phyloP scores from a whole-genome alignment of 2,888 invertebrate species.

The Sceliomorpha sp. region DNA sequence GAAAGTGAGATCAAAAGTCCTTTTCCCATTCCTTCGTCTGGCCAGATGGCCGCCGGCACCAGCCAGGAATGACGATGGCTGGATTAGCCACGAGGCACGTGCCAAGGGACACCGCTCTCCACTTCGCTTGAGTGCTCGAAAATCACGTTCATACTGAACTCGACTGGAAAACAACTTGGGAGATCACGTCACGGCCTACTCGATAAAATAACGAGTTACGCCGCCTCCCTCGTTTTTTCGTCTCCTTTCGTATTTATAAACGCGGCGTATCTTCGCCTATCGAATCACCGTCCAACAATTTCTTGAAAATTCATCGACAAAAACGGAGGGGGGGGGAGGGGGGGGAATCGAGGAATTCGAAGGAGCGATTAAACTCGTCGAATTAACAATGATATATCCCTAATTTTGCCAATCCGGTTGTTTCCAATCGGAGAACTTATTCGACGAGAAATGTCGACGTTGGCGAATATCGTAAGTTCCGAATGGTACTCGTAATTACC shows the following conservation, averaged over 20 bases:
- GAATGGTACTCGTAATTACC: too few relatives aligned
- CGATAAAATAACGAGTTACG: slow-evolving; percentile 23
- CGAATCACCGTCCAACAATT: too few relatives aligned
- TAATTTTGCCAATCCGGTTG: too few relatives aligned
- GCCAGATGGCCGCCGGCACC: slow-evolving; percentile 31
- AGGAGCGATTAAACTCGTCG: too few relatives aligned
- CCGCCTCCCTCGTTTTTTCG: background rate
- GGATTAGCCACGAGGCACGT: slow-evolving; percentile 70
- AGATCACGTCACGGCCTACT: slow-evolving; percentile 33
- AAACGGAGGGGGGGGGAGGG: too few relatives aligned
- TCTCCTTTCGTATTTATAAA: background rate
- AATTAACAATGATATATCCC: too few relatives aligned
- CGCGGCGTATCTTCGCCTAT: too few relatives aligned
- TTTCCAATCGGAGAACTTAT: too few relatives aligned
- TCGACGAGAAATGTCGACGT: too few relatives aligned
- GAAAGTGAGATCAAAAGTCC: slow-evolving; percentile 39
- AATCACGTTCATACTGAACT: slow-evolving; percentile 70
- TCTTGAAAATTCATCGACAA: too few relatives aligned
- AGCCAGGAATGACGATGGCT: slow-evolving; percentile 63
- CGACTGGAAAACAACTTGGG: slow-evolving; percentile 64
- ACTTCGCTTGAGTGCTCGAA: slow-evolving; percentile 74
- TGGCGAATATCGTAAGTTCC: too few relatives aligned
- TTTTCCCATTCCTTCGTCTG: slow-evolving; percentile 31
- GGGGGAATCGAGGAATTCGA: too few relatives aligned
- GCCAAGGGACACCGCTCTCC: slow-evolving; percentile 74